Base-by-base conservation (phyloP, 2,888 invertebrate species). In the Drosophila tripunctata region DNA sequence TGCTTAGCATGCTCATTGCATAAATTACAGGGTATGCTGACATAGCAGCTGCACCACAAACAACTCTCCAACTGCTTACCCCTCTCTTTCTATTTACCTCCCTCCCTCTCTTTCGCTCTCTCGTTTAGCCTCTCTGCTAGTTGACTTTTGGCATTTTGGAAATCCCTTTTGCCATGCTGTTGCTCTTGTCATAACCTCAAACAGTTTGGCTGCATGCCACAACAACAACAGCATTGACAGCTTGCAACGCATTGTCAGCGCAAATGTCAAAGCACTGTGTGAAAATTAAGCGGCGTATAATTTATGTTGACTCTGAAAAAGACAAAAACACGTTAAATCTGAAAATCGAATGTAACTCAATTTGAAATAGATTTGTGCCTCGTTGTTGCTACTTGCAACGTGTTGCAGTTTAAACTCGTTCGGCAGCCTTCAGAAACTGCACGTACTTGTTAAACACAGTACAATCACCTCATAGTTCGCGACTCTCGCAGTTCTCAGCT, bases 261-360 rank as follows among this genome's bases (percentile, higher is more conserved):
- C 47, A 64, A 77, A 77, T 76, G 73, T 79, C 79, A 79, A 70
- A 78, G 62, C 48, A 14, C 14, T 67, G 70, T 77, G 67, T 63
- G 74, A 77, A 70, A 83, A 80, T 80, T 74, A 70, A 80, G 81
- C 78, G 44, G 74, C 87, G 41, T 60, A 78, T 80, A 78, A 87
- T 87, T 81, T 85, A 85, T 81, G 79, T 84, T 81, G 85, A 81
- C 87, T 81, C 82, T 78, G 85, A 82, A 78, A 84, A 81, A 38
- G 7, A 19, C n/a, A 33, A 3, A 17, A 19, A 8, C n/a, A n/a
- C n/a, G n/a, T n/a, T n/a, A n/a, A 27, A 10, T 27, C 21, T 10
- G 10, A 48, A 48, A 48, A 50, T 50, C 48, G 48, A 50, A 87
- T 81, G 71, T 75, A 78, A 71, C 74, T 83, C 77, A 79, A 86